Base-by-base conservation (phyloP, 2,888 invertebrate genomes). In the Himalopsyche anomala region DNA sequence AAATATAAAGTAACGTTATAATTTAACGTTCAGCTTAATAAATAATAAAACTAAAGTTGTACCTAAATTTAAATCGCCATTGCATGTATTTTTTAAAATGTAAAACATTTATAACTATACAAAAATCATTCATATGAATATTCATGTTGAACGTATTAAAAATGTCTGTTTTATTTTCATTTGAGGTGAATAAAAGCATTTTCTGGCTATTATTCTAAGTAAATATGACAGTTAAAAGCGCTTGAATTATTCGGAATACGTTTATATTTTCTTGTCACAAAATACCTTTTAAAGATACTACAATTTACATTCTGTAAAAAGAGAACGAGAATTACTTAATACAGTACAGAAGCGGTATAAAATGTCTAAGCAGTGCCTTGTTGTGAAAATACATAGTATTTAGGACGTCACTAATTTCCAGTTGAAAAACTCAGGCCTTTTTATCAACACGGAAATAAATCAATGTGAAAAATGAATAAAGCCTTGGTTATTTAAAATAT, bases 201-300 rank as follows among this genome's bases (percentile, higher is more conserved):
- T 62, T 62, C 62, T 62, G 62, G 62, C 62, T 28, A 62, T 62
- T 62, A 62, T 62, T 62, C 62, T 62, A 62, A 62, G 62, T 62
- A 19, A 62, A 62, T 62, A 62, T 62, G 62, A 62, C 62, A 62
- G 62, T 62, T 62, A 19, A 62, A 4, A 62, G 19, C 62, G 62
- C 62, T 62, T 28, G 62, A 62, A 62, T 62, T 62, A 28, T 19
- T 62, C 11, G 6, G 62, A 19, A 62, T 62, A 19, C n/a, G 28
- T 5, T 3, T 62, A 8, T 62, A 62, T 62, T 28, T 45, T 62
- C 19, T 3, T 15, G 15, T 15, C 6, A 51, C 19, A 19, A 19
- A 62, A 62, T 62, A 62, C 62, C n/a, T 8, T 6, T 62, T 19
- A 62, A 62, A 62, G 28, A 11, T 15, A 15, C 3, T 3, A 15